Percentiles rank a stretch among this genome's conserved stretches.
These are phyloP conservation scores for Syritta pipiens DNA, from an alignment of 2,888 invertebrate species.

Conservation along the genomic window DNA sequence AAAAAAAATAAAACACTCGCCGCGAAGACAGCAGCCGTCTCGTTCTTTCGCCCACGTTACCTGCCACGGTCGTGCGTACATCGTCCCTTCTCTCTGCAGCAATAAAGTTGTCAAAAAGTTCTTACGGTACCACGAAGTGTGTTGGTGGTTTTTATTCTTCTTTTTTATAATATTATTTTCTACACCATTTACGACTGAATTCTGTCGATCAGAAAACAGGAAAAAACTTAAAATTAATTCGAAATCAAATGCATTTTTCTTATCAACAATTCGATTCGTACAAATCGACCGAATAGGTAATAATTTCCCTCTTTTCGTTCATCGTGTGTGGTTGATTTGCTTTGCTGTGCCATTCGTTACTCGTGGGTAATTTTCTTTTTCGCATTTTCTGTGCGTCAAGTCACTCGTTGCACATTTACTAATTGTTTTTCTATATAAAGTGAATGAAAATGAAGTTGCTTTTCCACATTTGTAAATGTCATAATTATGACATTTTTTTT, in stretches of 20 bases:
- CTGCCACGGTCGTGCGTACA: conserved; percentile 44
- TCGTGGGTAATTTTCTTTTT: too few species aligned
- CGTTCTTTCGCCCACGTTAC: conserved; percentile 18
- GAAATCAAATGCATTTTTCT: conserved; percentile 9
- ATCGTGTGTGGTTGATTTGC: too few species aligned
- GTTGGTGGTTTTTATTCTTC: conserved; percentile 42
- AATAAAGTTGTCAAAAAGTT: conserved; percentile 49
- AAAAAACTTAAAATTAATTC: neutral
- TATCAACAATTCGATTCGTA: conserved; percentile 2
- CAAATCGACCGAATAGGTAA: conserved; percentile 3
- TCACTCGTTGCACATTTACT: neutral
- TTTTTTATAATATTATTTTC: conserved; percentile 10
- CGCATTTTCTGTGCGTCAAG: neutral
- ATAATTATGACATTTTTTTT: conserved; percentile 53
- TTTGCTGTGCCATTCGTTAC: too few species aligned
- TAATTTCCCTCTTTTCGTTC: neutral
- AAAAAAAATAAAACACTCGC: conserved; percentile 23
- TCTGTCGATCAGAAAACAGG: neutral
- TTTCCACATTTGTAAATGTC: conserved; percentile 46
- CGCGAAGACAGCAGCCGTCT: conserved; percentile 19
- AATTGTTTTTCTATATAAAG: neutral
- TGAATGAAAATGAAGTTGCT: conserved; percentile 15
- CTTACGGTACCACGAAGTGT: conserved; percentile 44
- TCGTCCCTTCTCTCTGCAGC: conserved; percentile 32
- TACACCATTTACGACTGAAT: conserved; percentile 1